Evolutionary conservation across 2,797 vertebrate species (phyloP), one percentile per base, ranked within the genome.

Genomic region (Synaphobranchus kaupii): DNA sequence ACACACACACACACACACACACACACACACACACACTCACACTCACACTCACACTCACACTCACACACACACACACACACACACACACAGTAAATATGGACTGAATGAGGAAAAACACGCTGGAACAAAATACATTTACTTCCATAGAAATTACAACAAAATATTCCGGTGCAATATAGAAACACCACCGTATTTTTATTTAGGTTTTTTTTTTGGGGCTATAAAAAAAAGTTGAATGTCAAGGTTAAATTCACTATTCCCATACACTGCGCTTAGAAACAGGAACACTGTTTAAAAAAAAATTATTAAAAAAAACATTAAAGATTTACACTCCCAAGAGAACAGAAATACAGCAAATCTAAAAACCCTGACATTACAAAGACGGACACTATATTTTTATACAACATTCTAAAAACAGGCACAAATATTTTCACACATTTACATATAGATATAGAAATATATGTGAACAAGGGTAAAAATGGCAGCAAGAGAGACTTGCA

Each of bases 391-490:
- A 76, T 56, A 48, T 84, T 83, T n/a, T 71, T 25, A 84, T 68
- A 87, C 71, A n/a, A 86, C 73, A 82, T 81, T 50, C 25, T 52
- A 85, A 81, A 73, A 85, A 87, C 54, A 82, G 68, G 54, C 60
- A 87, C 71, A 25, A 90, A 88, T 87, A 90, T 83, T 84, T 50
- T 50, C 44, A 56, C 63, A 87, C 78, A 83, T 83, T 73, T 84
- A 84, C 73, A 28, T 20, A 84, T 52, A 39, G 68, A 71, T 63
- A n/a, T 44, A 44, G 81, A 71, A 84, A 34, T 25, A 39, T 58
- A 63, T 28, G 66, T 73, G 56, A 50, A 28, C 52, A 50, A 4
- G 20, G 25, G 83, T 48, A 71, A 87, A 84, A 86, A 87, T 84
- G 31, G 71, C 31, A 76, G 86, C 81, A 66, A 44, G 54, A 48